A percentile compares a stretch with the other conserved stretches of the same genome.
phyloP scores from a whole-genome alignment of 2,888 invertebrate genomes.

The Nebria salina region DNA sequence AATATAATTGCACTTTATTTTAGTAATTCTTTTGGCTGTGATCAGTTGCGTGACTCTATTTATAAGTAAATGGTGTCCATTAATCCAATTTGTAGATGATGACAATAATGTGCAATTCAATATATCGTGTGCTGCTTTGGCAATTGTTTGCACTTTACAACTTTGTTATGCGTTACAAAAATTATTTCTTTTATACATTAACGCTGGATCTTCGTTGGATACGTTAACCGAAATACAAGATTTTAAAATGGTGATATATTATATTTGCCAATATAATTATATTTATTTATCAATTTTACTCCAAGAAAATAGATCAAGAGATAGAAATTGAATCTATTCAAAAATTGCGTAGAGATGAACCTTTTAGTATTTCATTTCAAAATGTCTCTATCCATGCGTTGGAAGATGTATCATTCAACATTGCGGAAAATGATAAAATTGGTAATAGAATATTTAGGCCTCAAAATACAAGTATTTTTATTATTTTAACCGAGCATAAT shows the following conservation, averaged over 20 bases:
- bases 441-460: conserved; percentile 57
- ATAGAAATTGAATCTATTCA: conserved; percentile 6
- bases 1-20: not conserved
- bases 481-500: too few species aligned
- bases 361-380: conserved; percentile 23
- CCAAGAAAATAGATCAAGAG: conserved; percentile 3
- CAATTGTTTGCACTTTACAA: conserved; percentile 36
- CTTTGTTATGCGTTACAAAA: conserved; percentile 31
- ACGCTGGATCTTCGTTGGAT: conserved; percentile 30
- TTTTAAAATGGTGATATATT: conserved; percentile 32
- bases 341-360: conserved; percentile 23
- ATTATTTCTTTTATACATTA: conserved; percentile 23
- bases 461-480: not conserved
- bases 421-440: conserved; percentile 68
- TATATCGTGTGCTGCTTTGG: conserved; percentile 26
- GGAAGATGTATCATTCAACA: conserved; percentile 65
- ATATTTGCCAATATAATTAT: not conserved
- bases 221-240: conserved; percentile 22
- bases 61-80: not conserved
- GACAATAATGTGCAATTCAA: not conserved
- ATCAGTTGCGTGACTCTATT: conserved; percentile 19
- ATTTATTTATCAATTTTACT: not conserved
- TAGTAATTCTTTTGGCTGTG: conserved; percentile 25
- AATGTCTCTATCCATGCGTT: conserved; percentile 54
- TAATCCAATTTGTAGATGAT: not conserved